Evolutionary conservation across 1,140 invertebrate species (phyloP).

Genomic region (Diplogasteroides magnus): DNA sequence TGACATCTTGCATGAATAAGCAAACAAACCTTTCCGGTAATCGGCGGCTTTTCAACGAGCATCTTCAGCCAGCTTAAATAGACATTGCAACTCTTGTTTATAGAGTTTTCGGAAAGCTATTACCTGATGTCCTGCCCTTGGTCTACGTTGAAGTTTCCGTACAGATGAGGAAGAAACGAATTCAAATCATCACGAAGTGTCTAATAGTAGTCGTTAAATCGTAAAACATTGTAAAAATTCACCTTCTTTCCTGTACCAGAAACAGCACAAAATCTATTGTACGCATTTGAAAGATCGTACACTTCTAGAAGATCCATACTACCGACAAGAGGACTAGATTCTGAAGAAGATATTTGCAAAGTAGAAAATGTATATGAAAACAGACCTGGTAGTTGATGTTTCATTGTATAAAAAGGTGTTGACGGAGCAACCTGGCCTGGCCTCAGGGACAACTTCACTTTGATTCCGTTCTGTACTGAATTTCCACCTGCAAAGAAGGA

Average conservation of each 20-base stretch:
- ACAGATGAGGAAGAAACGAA: constrained; percentile 45
- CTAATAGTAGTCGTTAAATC: too few relatives aligned
- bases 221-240: not conserved
- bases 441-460: not conserved
- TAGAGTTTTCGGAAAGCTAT: constrained; percentile 25
- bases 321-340: constrained; percentile 35
- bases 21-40: constrained; percentile 73
- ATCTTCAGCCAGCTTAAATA: constrained; percentile 65
- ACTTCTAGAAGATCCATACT: constrained; percentile 42
- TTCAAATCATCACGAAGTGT: constrained; percentile 41
- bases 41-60: constrained; percentile 93
- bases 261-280: constrained; percentile 46
- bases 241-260: not conserved
- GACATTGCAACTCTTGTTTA: constrained; percentile 18
- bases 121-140: constrained; percentile 21
- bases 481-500: too few relatives aligned
- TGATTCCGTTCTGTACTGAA: too few relatives aligned
- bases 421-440: not conserved
- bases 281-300: constrained; percentile 41
- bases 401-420: constrained; percentile 38
- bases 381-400: constrained; percentile 36
- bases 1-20: not conserved
- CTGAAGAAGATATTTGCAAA: constrained; percentile 21
- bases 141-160: constrained; percentile 39
- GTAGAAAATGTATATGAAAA: constrained; percentile 5